These are phyloP conservation scores for Xestia ashworthii DNA, from an alignment of 2,888 invertebrate species.

Conservation along the genomic window DNA sequence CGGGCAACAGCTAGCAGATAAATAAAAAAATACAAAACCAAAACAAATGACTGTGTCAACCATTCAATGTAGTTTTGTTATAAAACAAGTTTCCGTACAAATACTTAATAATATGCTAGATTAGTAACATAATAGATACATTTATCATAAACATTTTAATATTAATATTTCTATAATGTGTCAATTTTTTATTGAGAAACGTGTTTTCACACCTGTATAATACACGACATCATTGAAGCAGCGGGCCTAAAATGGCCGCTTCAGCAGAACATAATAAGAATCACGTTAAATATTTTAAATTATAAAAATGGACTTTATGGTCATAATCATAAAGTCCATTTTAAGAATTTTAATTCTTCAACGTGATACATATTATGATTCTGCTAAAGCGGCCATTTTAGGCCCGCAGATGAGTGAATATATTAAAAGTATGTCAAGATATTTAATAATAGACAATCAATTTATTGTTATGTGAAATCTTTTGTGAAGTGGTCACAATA, in stretches of 20 bases:
- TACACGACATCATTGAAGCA: constrained; percentile 2
- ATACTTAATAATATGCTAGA: constrained; percentile 23
- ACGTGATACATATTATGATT: no score
- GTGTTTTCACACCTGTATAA: constrained; percentile 39
- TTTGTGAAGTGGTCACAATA: background rate
- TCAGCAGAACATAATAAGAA: no score
- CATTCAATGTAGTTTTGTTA: background rate
- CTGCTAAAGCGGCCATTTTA: no score
- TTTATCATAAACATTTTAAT: constrained; percentile 30
- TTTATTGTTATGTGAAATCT: constrained; percentile 23
- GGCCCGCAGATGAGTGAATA: background rate
- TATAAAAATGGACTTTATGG: no score
- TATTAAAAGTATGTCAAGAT: constrained; percentile 29
- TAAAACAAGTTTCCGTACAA: constrained; percentile 34
- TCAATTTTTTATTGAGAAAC: constrained; percentile 43
- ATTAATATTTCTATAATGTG: constrained; percentile 39
- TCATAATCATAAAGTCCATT: no score
- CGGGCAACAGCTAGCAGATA: no score
- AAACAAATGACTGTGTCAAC: constrained; percentile 34
- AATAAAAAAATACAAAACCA: background rate
- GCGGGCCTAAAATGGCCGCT: no score
- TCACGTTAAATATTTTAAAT: no score
- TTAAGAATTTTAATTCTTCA: no score
- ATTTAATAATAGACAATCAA: constrained; percentile 23
- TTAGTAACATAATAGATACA: constrained; percentile 40